Evolutionary conservation across 2,888 invertebrate species (phyloP), one percentile per base, ranked within the genome.

Genomic region (Spodoptera picta): DNA sequence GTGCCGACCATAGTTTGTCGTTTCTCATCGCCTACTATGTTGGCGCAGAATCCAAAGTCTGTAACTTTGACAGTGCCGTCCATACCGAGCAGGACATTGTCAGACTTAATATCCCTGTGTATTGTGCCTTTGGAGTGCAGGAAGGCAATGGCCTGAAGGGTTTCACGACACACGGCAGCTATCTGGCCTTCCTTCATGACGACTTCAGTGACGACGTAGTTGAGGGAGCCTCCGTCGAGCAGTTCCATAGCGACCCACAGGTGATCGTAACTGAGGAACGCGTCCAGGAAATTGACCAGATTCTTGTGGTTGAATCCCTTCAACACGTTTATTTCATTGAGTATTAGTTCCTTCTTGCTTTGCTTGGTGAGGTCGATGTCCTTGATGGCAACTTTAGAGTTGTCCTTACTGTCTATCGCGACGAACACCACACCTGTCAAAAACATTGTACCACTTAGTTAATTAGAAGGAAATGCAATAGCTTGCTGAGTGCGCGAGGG

Each of bases 1-100:
- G 99, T 99, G n/a, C 99, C 99, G 0, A 99, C 99, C 98, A 99
- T 98, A 0, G 99, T 99, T 86, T 98, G 98, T n/a, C 98, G 95
- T 88, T 99, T 99, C 83, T 98, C 98, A 79, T 98, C 99, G 0
- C 98, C 98, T 47, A 97, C 96, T 59, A 99, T 98, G 87, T 99
- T 99, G 3, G 99, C 99, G 92, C 99, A 99, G 92, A 99, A 99
- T 9, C 99, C 99, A 91, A 99, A 99, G 92, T 99, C 99, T 0
- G 98, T 98, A 0, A 98, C 98, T 95, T 98, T 98, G 0, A 98
- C 98, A 0, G 96, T 96, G 1, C 99, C 99, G 82, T 98, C 97
- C 97, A 98, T 98, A 19, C 98, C 99, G 2, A 99, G 95, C 2
- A 99, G 95, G 12, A 99, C 97, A 89, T 99, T 99, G 90, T 99